Evolutionary conservation across 2,888 invertebrate species (phyloP).

Genomic region (Drosophila cognata): DNA sequence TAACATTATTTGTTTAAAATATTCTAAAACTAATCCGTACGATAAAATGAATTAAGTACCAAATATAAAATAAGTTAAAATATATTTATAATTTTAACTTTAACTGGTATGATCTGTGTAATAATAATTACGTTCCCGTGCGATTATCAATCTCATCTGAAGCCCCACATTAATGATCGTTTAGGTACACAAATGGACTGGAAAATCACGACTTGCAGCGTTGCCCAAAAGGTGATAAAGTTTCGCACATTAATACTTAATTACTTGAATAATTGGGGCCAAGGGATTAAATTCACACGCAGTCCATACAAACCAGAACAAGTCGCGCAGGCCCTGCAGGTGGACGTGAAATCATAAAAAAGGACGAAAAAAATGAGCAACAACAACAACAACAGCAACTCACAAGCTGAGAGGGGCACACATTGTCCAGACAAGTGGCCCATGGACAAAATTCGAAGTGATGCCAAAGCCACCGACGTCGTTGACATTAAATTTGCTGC

Average conservation of each 20-base stretch:
- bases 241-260: slow-evolving; percentile 84
- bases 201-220: slow-evolving; percentile 78
- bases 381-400: background rate
- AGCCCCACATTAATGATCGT: slow-evolving; percentile 61
- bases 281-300: slow-evolving; percentile 82
- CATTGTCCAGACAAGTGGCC: slow-evolving; percentile 34
- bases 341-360: slow-evolving; percentile 44
- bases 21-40: background rate
- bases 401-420: slow-evolving; percentile 29
- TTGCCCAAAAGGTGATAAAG: slow-evolving; percentile 79
- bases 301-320: slow-evolving; percentile 34
- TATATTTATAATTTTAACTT: background rate
- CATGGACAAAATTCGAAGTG: slow-evolving; percentile 62
- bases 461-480: slow-evolving; percentile 81
- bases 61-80: background rate
- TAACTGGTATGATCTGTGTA: background rate
- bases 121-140: background rate
- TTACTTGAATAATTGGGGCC: slow-evolving; percentile 84
- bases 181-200: slow-evolving; percentile 78
- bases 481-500: slow-evolving; percentile 71
- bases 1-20: background rate
- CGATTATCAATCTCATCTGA: slow-evolving; percentile 33
- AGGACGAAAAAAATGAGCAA: slow-evolving; percentile 23
- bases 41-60: background rate
- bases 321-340: slow-evolving; percentile 65